Conservation (phyloP, 2,113 vertebrate species). For the Anoura caudifer region DNA sequence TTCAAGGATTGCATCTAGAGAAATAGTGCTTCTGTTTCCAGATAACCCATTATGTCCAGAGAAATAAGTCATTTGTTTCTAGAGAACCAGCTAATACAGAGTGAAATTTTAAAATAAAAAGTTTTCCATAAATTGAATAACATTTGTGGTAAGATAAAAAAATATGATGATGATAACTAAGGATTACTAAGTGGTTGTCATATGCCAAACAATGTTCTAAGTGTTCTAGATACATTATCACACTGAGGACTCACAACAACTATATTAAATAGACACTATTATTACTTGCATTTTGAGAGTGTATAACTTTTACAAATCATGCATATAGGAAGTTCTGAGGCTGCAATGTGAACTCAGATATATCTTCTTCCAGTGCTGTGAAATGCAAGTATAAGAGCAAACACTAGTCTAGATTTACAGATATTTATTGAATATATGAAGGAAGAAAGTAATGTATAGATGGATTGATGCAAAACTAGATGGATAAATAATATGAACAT, state of each 20-base stretch:
- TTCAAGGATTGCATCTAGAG: slow-evolving; percentile 28
- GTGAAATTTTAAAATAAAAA: not conserved
- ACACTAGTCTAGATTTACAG: not conserved
- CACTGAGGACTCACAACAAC: not conserved
- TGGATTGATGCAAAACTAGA: not conserved
- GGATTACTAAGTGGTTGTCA: not conserved
- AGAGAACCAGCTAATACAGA: slow-evolving; percentile 3
- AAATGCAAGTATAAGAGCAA: not conserved
- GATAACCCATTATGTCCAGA: not conserved
- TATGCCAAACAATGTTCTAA: not conserved
- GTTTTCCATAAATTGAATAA: not conserved
- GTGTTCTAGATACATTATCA: not conserved
- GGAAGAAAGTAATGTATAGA: not conserved
- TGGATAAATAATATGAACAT: not conserved
- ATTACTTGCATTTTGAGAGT: not conserved
- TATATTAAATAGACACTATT: not conserved
- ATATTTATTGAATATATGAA: not conserved
- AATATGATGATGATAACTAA: not conserved
- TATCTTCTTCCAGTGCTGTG: not conserved
- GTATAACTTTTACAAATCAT: not conserved
- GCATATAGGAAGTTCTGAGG: not conserved
- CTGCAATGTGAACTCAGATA: not conserved
- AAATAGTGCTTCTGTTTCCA: slow-evolving; percentile 36
- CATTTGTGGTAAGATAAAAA: not conserved
- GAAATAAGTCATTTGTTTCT: not conserved